phyloP scores from a whole-genome alignment of 2,797 vertebrate species.

The Acanthurus lineatus region DNA sequence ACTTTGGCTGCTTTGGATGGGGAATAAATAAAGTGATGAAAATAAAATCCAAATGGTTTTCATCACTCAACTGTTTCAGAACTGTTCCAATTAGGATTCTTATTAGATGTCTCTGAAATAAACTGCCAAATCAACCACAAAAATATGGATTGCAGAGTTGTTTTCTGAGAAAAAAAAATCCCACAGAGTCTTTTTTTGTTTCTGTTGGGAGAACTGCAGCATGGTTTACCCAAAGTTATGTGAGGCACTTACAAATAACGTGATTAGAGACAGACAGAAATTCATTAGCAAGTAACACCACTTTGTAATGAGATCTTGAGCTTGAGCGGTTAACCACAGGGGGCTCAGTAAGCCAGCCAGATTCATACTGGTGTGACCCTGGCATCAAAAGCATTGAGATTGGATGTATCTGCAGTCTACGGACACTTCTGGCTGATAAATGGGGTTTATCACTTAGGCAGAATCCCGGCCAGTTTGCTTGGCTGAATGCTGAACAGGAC shows the following conservation, averaged over 20 bases:
- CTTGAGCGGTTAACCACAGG: conserved; percentile 59
- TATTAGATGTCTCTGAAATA: conserved; percentile 61
- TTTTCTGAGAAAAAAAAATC: conserved; percentile 48
- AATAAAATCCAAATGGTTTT: conserved; percentile 67
- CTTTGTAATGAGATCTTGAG: conserved; percentile 75
- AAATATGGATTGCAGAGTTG: conserved; percentile 50
- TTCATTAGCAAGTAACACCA: conserved; percentile 68
- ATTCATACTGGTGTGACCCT: conserved; percentile 68
- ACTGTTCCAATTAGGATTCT: conserved; percentile 60
- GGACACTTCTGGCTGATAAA: conserved; percentile 71
- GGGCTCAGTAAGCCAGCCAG: conserved; percentile 57
- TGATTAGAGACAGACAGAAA: conserved; percentile 60
- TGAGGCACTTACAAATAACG: conserved; percentile 67
- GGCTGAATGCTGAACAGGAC: conserved; percentile 68
- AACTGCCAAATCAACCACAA: conserved; percentile 65
- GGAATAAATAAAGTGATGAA: conserved; percentile 51
- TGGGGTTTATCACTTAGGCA: conserved; percentile 68
- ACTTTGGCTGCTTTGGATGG: conserved; percentile 45
- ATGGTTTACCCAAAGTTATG: conserved; percentile 46
- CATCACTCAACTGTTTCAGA: conserved; percentile 63
- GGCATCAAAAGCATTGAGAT: conserved; percentile 54
- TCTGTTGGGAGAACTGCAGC: conserved; percentile 29
- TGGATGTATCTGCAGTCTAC: conserved; percentile 63
- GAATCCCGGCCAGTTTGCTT: conserved; percentile 50
- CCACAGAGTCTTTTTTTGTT: conserved; percentile 42